These are phyloP conservation scores for Cynopterus brachyotis DNA, from an alignment of 2,113 vertebrate species.

Conservation along the genomic window DNA sequence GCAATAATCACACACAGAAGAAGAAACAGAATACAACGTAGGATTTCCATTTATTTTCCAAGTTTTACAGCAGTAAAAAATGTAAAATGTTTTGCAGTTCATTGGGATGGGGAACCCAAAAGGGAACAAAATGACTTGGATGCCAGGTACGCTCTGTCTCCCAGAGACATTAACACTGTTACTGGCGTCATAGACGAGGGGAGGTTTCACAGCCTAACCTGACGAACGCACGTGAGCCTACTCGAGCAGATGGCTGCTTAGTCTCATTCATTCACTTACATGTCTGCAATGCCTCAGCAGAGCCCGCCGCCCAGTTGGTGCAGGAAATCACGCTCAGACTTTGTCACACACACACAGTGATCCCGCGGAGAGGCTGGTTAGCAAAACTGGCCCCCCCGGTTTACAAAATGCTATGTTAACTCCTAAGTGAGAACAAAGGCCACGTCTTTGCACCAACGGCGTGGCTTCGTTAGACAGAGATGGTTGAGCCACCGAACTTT, in stretches of 20 bases:
- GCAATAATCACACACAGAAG: not conserved
- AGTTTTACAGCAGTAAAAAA: slow-evolving; percentile 84
- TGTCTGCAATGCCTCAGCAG: slow-evolving; percentile 38
- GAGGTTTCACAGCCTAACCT: slow-evolving; percentile 5
- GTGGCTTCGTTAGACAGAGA: not conserved
- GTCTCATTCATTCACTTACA: slow-evolving; percentile 46
- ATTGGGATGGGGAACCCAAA: slow-evolving; percentile 50
- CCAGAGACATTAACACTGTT: slow-evolving; percentile 63
- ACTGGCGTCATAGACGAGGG: slow-evolving; percentile 43
- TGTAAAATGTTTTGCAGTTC: slow-evolving; percentile 80
- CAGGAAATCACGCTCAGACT: slow-evolving; percentile 58
- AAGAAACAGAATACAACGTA: slow-evolving; percentile 4
- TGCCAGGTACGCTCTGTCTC: slow-evolving; percentile 56
- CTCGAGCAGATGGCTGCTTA: slow-evolving; percentile 55
- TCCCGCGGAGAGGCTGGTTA: slow-evolving; percentile 19
- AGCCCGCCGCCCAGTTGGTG: slow-evolving; percentile 48
- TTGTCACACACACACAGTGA: slow-evolving; percentile 51
- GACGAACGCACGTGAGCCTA: slow-evolving; percentile 60
- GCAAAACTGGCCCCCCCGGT: slow-evolving; percentile 23
- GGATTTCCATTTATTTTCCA: slow-evolving; percentile 83
- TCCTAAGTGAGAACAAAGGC: not conserved
- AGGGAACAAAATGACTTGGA: slow-evolving; percentile 75
- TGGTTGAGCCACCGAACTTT: not conserved
- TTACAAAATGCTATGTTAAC: not conserved
- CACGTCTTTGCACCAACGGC: not conserved